Evolutionary conservation across 2,113 vertebrate genomes (phyloP), one percentile per base, ranked within the genome.

Genomic region (Plectropomus leopardus): DNA sequence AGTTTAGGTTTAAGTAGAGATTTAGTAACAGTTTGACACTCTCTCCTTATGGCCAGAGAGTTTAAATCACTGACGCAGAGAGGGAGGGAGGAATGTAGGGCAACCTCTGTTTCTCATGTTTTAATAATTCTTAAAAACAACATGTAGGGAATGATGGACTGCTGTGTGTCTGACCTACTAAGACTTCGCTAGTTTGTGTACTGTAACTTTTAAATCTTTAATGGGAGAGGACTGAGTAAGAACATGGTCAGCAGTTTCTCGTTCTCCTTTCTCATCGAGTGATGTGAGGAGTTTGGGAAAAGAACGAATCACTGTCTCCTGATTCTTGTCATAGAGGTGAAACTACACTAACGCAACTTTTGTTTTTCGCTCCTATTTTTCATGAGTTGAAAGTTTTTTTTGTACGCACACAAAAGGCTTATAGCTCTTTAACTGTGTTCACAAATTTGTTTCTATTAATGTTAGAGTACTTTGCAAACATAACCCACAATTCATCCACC

Each of bases 31-130:
- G 48, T 61, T 32, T n/a, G n/a, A n/a, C n/a, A n/a, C n/a, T n/a
- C n/a, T n/a, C n/a, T n/a, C n/a, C n/a, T n/a, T n/a, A n/a, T n/a
- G n/a, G n/a, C n/a, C n/a, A n/a, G n/a, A n/a, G n/a, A n/a, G n/a
- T n/a, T n/a, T n/a, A n/a, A n/a, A n/a, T n/a, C n/a, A n/a, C n/a
- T 7, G 34, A 32, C 13, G 54, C 66, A 72, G 28, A 28, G 30
- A 53, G 11, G 34, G 14, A 57, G 26, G 64, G 53, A n/a, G 15
- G 16, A 23, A 36, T 40, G 4, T 3, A 24, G 23, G 32, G 53
- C 42, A 17, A n/a, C n/a, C n/a, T n/a, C n/a, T n/a, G 61, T 5
- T 24, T 68, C 65, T 76, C 50, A 78, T 76, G 74, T 82, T 89
- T 83, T 63, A 78, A 44, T 78, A 7, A 78, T 86, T 74, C 0